phyloP scores from a whole-genome alignment of 2,797 vertebrate genomes.

The Sebastes miniatus region DNA sequence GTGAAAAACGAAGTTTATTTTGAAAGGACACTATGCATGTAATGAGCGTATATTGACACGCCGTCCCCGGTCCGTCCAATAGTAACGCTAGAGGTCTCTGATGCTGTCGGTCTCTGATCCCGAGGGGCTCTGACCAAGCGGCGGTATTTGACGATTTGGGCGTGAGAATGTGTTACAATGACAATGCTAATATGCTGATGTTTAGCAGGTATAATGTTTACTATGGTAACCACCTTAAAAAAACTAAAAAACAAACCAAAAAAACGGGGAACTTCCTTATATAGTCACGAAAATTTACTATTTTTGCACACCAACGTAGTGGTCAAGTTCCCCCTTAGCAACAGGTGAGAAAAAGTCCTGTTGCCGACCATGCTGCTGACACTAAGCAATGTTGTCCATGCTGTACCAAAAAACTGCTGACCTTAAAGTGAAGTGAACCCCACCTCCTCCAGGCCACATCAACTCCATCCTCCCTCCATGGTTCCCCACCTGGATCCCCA shows the following conservation, averaged over 20 bases:
- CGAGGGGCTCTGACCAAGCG: no score
- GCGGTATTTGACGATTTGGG: no score
- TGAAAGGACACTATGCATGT: no score
- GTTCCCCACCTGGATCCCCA: background rate
- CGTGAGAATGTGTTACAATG: background rate
- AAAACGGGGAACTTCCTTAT: background rate
- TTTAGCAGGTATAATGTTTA: background rate
- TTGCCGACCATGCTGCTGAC: background rate
- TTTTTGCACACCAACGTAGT: accelerated
- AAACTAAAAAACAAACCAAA: no score
- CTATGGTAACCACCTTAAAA: background rate
- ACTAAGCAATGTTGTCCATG: background rate
- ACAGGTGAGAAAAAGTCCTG: background rate
- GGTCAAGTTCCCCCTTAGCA: background rate
- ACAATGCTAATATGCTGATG: background rate
- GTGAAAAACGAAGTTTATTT: no score
- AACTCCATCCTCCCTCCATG: background rate
- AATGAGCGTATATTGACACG: no score
- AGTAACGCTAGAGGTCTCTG: no score
- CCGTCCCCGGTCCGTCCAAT: no score
- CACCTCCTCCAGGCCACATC: background rate
- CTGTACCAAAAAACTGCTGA: background rate
- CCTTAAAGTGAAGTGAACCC: background rate
- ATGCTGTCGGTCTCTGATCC: accelerated
- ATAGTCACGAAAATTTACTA: background rate